Evolutionary conservation across 2,113 vertebrate genomes (phyloP).

Genomic region (Pituophis catenifer): DNA sequence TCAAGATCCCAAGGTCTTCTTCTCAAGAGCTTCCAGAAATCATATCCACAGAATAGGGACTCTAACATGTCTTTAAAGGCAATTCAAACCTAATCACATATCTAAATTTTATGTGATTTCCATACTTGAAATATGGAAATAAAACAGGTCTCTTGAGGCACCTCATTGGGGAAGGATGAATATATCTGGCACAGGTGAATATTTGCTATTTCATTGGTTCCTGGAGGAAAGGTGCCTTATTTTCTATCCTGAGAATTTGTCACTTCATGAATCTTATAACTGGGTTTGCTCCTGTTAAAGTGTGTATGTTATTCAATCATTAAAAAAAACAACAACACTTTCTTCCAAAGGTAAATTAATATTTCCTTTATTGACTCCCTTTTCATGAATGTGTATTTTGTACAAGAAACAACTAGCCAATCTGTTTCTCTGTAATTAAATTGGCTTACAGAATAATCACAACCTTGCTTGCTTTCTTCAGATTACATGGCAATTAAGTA

Average conservation of each 20-base stretch:
- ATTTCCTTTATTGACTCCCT: constrained; percentile 44
- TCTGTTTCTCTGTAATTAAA: constrained; percentile 73
- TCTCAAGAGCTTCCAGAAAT: not conserved
- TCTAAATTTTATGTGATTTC: not conserved
- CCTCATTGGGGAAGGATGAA: not conserved
- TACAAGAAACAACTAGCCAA: constrained; percentile 67
- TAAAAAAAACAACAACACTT: not conserved
- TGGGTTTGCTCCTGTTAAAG: constrained; percentile 7
- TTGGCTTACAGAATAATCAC: constrained; percentile 78
- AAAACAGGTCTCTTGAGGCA: not conserved
- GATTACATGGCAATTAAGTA: constrained; percentile 81
- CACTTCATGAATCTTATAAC: not conserved
- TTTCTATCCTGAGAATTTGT: not conserved
- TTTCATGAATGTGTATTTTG: constrained; percentile 63
- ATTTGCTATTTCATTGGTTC: not conserved
- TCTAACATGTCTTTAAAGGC: not conserved
- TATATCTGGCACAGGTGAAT: not conserved
- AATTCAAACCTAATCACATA: not conserved
- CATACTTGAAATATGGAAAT: not conserved
- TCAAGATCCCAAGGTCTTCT: not conserved
- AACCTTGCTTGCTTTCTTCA: constrained; percentile 74
- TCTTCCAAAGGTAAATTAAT: constrained; percentile 43
- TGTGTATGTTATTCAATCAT: not conserved
- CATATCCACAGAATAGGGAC: not conserved
- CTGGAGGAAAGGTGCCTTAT: not conserved